These are phyloP conservation scores for Lasioglossum zephyrum DNA, from an alignment of 2,888 invertebrate species.

Conservation along the genomic window DNA sequence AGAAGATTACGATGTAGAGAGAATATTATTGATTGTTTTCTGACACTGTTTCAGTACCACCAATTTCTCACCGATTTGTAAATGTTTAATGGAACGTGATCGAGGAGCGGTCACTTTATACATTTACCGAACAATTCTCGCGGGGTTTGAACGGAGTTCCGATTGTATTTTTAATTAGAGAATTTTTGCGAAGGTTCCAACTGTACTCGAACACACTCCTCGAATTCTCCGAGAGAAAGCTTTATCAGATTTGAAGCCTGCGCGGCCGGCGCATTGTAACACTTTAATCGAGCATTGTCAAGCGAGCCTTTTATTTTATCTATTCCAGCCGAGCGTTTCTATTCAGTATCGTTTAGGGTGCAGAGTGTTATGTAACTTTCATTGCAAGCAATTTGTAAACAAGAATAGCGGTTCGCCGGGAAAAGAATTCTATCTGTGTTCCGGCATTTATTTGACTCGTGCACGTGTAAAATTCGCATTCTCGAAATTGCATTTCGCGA, in stretches of 20 bases:
- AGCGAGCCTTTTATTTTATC: background rate
- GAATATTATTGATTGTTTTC: background rate
- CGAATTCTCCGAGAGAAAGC: background rate
- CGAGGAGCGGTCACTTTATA: background rate
- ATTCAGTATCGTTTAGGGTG: background rate
- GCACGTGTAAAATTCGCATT: slow-evolving; percentile 22
- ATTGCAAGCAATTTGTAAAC: slow-evolving; percentile 17
- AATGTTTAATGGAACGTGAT: background rate
- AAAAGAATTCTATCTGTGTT: background rate
- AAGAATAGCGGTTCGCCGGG: background rate
- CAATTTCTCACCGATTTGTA: background rate
- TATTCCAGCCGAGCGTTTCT: background rate
- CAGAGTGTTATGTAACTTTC: background rate
- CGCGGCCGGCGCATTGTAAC: background rate
- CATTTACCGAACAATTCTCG: background rate
- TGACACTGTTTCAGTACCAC: background rate
- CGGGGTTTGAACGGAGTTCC: background rate
- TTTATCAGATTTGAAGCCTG: background rate
- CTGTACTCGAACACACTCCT: background rate
- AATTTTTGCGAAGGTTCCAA: background rate
- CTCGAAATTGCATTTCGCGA: slow-evolving; percentile 8
- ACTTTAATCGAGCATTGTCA: slow-evolving; percentile 15
- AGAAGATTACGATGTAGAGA: background rate
- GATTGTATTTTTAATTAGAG: background rate
- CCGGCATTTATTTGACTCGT: background rate